Percentiles rank a stretch among this genome's conserved stretches.
phyloP scores from a whole-genome alignment of 1,140 invertebrate species.

The Zophobas atratus region DNA sequence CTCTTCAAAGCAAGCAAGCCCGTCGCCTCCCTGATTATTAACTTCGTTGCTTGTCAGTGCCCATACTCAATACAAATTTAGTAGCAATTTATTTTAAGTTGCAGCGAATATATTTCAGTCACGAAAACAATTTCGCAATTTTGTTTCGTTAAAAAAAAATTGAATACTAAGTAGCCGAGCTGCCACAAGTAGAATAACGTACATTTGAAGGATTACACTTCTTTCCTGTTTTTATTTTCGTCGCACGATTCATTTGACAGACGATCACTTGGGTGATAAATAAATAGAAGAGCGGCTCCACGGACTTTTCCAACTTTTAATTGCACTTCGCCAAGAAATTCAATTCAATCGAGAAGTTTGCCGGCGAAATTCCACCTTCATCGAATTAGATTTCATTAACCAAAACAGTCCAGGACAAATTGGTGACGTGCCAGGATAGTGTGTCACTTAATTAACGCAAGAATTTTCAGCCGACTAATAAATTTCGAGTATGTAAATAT shows the following conservation, averaged over 20 bases:
- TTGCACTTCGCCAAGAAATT: constrained; percentile 42
- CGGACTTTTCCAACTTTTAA: constrained; percentile 22
- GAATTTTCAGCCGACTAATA: constrained; percentile 4
- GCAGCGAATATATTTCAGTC: constrained; percentile 4
- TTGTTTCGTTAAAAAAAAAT: constrained; percentile 25
- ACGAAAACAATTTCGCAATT: constrained; percentile 34
- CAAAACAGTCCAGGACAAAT: constrained; percentile 14
- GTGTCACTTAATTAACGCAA: constrained; percentile 12
- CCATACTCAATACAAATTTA: constrained; percentile 5
- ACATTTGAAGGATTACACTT: constrained; percentile 27
- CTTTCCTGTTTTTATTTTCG: constrained; percentile 29
- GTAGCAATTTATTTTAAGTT: constrained; percentile 19
- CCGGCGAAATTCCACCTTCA: constrained; percentile 21
- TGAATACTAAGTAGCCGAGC: constrained; percentile 30
- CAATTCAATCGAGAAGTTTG: constrained; percentile 23
- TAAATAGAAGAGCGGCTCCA: constrained; percentile 28
- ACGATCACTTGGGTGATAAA: constrained; percentile 34
- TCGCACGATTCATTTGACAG: constrained; percentile 38
- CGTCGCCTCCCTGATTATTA: neutral
- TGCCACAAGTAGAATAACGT: constrained; percentile 23
- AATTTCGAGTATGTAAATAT: constrained; percentile 15
- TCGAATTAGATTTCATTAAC: constrained; percentile 27
- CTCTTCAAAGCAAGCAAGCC: no score
- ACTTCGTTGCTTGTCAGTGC: neutral
- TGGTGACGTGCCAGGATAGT: constrained; percentile 7